Evolutionary conservation across 2,888 invertebrate genomes (phyloP).

Genomic region (Caenorhabditis sp.): DNA sequence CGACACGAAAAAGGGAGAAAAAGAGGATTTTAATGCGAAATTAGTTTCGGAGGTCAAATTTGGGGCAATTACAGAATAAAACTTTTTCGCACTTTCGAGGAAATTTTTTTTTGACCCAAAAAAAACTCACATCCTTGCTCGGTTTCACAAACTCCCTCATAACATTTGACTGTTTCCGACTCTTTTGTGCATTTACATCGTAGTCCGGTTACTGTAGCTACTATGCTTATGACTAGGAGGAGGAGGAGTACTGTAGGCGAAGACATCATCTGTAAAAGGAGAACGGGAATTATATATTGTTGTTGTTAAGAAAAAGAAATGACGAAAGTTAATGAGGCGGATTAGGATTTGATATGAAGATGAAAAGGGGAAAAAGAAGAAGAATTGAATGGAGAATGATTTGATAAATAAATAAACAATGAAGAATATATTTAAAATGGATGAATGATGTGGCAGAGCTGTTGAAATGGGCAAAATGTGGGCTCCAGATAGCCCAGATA

Average conservation of each 20-base stretch:
- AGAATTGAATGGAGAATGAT: conserved; percentile 28
- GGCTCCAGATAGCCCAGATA: too few species aligned
- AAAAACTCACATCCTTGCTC: conserved; percentile 55
- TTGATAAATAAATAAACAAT: conserved; percentile 24
- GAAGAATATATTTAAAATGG: too few species aligned
- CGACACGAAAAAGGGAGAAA: too few species aligned
- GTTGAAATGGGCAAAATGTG: too few species aligned
- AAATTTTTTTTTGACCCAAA: too few species aligned
- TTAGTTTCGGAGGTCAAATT: too few species aligned
- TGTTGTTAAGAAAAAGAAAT: too few species aligned
- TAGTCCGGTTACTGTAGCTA: conserved; percentile 19
- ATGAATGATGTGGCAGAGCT: too few species aligned
- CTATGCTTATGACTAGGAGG: not conserved
- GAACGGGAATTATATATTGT: not conserved
- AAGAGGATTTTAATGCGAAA: too few species aligned
- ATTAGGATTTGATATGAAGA: conserved; percentile 24
- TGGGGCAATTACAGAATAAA: too few species aligned
- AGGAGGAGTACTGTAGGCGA: conserved; percentile 4
- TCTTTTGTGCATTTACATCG: conserved; percentile 61
- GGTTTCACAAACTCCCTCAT: conserved; percentile 54
- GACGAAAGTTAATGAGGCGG: conserved; percentile 20
- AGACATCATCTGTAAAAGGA: not conserved
- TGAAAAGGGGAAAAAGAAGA: conserved; percentile 13
- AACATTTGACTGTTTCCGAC: conserved; percentile 55
- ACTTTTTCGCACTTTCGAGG: too few species aligned